Evolutionary conservation across 2,888 invertebrate genomes (phyloP).

Genomic region (Cryptosula pallasiana): DNA sequence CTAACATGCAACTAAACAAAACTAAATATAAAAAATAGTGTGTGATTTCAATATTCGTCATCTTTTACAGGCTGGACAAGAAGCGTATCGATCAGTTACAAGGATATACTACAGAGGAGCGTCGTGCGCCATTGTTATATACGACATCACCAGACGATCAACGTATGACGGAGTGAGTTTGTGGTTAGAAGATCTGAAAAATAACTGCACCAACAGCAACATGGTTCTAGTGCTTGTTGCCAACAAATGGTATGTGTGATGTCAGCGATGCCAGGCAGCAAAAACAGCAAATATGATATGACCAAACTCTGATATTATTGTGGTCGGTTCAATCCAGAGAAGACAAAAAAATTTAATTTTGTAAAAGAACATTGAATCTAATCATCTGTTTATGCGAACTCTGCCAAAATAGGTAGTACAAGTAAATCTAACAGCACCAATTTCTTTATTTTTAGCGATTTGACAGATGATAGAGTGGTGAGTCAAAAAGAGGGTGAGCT

Average conservation of each 20-base stretch:
- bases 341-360: too few species aligned
- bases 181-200: not conserved
- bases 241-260: conserved; percentile 12
- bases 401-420: too few species aligned
- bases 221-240: not conserved
- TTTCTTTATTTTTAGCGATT: not conserved
- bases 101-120: conserved; percentile 12
- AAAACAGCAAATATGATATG: too few species aligned
- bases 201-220: not conserved
- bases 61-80: conserved; percentile 17
- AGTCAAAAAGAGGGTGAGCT: not conserved
- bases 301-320: too few species aligned
- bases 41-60: too few species aligned
- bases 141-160: conserved; percentile 8
- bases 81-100: conserved; percentile 6
- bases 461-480: not conserved
- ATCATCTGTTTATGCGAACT: too few species aligned
- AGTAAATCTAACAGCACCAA: too few species aligned
- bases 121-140: not conserved
- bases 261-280: too few species aligned
- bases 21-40: too few species aligned
- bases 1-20: too few species aligned
- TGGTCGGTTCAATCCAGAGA: too few species aligned
- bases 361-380: too few species aligned
- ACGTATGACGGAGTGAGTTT: not conserved